Base-by-base conservation (phyloP, 2,797 vertebrate species). In the Mastacembelus armatus region DNA sequence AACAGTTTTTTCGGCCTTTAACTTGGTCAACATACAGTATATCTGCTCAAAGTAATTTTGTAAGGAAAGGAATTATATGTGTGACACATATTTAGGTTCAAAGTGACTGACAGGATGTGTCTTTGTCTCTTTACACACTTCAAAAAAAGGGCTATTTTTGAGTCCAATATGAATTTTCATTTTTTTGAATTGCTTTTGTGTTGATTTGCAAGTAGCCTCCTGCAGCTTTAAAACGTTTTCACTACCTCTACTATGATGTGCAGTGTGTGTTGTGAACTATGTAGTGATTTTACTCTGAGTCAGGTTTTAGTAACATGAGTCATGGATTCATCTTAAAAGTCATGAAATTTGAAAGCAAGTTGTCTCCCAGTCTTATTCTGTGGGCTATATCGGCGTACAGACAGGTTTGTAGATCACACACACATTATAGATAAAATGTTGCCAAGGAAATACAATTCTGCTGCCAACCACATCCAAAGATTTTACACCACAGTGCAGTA, bases 201-300 rank as follows among this genome's bases (percentile, higher is more conserved):
- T 18, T 47, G 14, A 51, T 35, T 15, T 11, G 10, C 24, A 16
- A 51, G 35, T 27, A 18, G 71, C 30, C 18, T 3, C 7, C 24
- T 19, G 38, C 38, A 18, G 27, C 44, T 68, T 29, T 3, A 21
- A 32, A 11, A 48, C 19, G 9, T 2, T 35, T 9, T 33, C 5
- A 16, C 18, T 3, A 19, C 32, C 32, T 5, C n/a, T n/a, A n/a
- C n/a, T n/a, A n/a, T n/a, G n/a, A n/a, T 6, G 33, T 22, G 36
- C 39, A 12, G n/a, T 19, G 58, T 49, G 35, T 59, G 33, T 39
- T 43, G 35, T 44, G 30, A 1, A 5, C 5, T 9, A 26, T 48
- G 30, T 10, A 2, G 39, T 54, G 45, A 39, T 38, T 74, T 61
- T 12, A 59, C n/a, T 48, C 48, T 47, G n/a, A 48, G 33, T 54